Percentiles rank a stretch among this genome's conserved stretches.
phyloP scores from a whole-genome alignment of 2,113 vertebrate species.

The Cryptoleucopteryx plumbea region DNA sequence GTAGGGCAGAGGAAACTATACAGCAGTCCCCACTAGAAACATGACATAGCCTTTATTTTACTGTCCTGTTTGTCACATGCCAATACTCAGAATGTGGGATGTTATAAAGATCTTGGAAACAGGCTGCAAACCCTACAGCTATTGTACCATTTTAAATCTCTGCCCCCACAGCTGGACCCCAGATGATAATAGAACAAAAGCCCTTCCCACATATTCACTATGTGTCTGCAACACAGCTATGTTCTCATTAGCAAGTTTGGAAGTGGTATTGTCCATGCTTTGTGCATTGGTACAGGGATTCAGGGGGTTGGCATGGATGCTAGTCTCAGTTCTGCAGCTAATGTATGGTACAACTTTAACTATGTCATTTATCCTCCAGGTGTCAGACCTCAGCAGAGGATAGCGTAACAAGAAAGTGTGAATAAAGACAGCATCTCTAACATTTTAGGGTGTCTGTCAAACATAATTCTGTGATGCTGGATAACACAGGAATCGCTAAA shows the following conservation, averaged over 20 bases:
- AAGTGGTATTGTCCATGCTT: neutral
- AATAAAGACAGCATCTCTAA: neutral
- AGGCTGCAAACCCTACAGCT: neutral
- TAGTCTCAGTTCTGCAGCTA: neutral
- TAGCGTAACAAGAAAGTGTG: neutral
- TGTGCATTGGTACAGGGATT: neutral
- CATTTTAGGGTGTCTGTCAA: neutral
- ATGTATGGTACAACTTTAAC: neutral
- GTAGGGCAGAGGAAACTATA: neutral
- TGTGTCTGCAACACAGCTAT: neutral
- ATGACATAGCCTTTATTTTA: neutral
- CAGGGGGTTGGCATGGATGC: neutral
- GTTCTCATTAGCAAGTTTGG: neutral
- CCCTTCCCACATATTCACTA: neutral
- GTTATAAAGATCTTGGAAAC: neutral
- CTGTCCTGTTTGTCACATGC: neutral
- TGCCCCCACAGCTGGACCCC: neutral
- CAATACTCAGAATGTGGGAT: neutral
- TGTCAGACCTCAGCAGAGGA: neutral
- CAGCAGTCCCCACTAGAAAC: neutral
- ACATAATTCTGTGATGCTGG: neutral
- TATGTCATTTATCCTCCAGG: neutral
- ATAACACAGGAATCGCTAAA: neutral
- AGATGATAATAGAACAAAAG: constrained; percentile 15
- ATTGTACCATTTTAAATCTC: neutral